Base-by-base conservation (phyloP, 2,797 vertebrate species). In the Onychomys leucogaster region DNA sequence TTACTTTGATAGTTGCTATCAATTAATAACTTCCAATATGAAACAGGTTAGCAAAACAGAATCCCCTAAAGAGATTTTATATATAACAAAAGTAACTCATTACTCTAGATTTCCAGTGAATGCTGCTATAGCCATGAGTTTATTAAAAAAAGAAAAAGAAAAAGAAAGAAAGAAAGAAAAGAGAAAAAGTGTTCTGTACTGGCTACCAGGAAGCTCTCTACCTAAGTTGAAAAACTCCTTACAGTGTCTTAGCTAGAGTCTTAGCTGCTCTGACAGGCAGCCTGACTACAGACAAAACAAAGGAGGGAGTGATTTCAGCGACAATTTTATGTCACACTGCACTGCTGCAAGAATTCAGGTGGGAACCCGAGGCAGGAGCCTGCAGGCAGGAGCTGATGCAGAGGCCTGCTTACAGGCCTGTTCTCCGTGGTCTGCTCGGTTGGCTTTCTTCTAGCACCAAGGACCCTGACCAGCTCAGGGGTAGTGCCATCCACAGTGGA, bases 11-110 rank as follows among this genome's bases (percentile, higher is more conserved):
- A 78, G 43, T 32, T 94, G 34, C 89, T 11, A 91, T 29, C 23
- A 95, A 91, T 85, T 32, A 94, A 19, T 90, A 94, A 95, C 34
- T 94, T 95, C 7, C 88, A 94, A 94, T 55, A 93, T 88, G 34
- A 94, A 96, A 85, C 34, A 95, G 37, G 71, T 19, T 78, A 81
- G 90, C 10, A 95, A 95, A 92, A 89, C 5, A 95, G 29, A 91
- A 94, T 87, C 69, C 37, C 76, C 88, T 77, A 69, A 89, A 86
- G 76, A 92, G 49, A 78, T 78, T 94, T 94, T 67, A 89, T 23
- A 96, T 77, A 96, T 77, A 61, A 95, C 57, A 65, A 82, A 83
- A 97, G 88, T 73, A 89, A 86, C 41, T 43, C 85, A 76, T 65
- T 94, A 92, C 61, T 88, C 46, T 76, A 55, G 73, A 94, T 65